Base-by-base conservation (phyloP, 2,113 vertebrate genomes). In the Hirundichthys speculiger region DNA sequence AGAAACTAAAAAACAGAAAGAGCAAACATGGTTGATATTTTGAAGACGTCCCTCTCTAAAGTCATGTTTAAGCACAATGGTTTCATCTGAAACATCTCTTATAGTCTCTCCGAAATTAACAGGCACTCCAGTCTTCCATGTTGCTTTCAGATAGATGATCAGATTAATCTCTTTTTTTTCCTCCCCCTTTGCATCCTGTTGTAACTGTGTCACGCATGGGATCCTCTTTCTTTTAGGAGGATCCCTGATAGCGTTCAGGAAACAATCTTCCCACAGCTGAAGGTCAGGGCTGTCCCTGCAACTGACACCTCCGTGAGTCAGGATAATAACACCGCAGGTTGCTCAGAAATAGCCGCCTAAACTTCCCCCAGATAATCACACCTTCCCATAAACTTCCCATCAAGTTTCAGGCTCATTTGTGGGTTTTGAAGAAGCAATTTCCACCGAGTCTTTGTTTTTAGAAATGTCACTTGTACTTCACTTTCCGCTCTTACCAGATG, bases 231-330 rank as follows among this genome's bases (percentile, higher is more conserved):
- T 34, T 61, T 46, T 1, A 47, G 34, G 49, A 52, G 49, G 53
- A 63, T 76, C 57, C 24, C 61, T 47, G 58, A 64, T 38, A 62
- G 20, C 43, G 30, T 64, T 60, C 21, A 65, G 62, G 42, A 82
- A 76, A 70, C 53, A 53, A 46, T 27, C 25, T 21, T 5, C 53
- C 9, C 60, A 49, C 58, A 51, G 69, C 69, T 66, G 47, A 9
- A 55, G 69, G 73, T 70, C 45, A 68, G 82, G 71, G 61, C 24
- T 58, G 57, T 69, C 58, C 55, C 68, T 20, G 40, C 51, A 56
- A 66, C 51, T 11, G 39, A 75, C 25, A 57, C 49, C 38, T 62
- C 59, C 3, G 42, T 12, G 19, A 47, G n/a, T 16, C 1, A 0
- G 2, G 18, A 56, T 30, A 38, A 34, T 3, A n/a, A 19, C 1